Evolutionary conservation across 2,888 invertebrate genomes (phyloP).

Genomic region (Heliothis peltigera): DNA sequence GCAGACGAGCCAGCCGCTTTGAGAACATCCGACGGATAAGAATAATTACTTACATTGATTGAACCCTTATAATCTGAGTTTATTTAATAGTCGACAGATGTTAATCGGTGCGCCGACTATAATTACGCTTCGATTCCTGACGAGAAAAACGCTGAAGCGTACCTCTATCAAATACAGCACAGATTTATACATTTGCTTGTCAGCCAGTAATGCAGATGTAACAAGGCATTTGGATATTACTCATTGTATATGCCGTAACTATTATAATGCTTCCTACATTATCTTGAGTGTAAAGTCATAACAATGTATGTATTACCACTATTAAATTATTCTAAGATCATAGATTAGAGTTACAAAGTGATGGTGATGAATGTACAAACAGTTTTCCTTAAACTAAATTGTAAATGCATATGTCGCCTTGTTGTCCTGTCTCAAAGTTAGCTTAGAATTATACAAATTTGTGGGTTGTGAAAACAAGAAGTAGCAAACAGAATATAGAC

Average conservation of each 20-base stretch:
- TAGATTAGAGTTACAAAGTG: conserved; percentile 12
- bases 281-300: conserved; percentile 16
- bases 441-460: neutral
- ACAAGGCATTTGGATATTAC: conserved; percentile 1
- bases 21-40: conserved; percentile 89
- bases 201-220: conserved; percentile 1
- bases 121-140: conserved; percentile 87
- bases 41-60: conserved; percentile 90
- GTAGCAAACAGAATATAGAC: conserved; percentile 17
- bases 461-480: conserved; percentile 10
- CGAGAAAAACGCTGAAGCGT: conserved; percentile 84
- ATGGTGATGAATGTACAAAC: conserved; percentile 9
- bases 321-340: conserved; percentile 17
- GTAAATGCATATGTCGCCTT: neutral
- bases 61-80: conserved; percentile 88
- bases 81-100: conserved; percentile 90
- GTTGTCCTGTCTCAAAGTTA: neutral
- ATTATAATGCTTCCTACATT: conserved; percentile 6
- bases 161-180: conserved; percentile 64
- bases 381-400: neutral
- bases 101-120: conserved; percentile 86
- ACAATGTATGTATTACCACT: conserved; percentile 18
- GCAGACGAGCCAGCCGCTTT: conserved; percentile 81
- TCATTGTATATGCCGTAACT: neutral
- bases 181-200: conserved; percentile 64